Evolutionary conservation across 2,797 vertebrate genomes (phyloP).

Genomic region (Sphenopsis melanotis): DNA sequence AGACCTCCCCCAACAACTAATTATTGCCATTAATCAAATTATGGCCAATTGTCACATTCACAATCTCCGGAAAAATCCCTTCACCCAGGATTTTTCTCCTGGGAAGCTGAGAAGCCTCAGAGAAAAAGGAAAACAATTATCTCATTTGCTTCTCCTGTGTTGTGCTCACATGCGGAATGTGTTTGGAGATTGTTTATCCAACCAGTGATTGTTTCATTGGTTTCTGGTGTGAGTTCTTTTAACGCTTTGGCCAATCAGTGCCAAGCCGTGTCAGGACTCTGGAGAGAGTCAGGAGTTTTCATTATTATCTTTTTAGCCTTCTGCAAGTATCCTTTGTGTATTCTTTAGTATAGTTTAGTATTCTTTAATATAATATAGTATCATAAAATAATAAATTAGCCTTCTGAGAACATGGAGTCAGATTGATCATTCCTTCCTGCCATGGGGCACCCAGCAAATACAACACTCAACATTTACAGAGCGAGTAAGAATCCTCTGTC

Average conservation of each 20-base stretch:
- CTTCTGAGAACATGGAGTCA: not conserved
- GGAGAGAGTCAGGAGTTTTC: not conserved
- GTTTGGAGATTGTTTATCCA: no score
- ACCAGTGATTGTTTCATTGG: not conserved
- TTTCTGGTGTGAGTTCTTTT: not conserved
- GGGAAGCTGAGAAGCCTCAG: no score
- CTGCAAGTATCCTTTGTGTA: not conserved
- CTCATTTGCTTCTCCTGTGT: not conserved
- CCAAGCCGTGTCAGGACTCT: not conserved
- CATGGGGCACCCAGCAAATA: not conserved
- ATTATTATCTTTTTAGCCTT: not conserved
- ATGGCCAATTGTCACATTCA: not conserved
- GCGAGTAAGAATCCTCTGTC: not conserved
- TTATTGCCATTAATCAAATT: not conserved
- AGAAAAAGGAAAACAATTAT: not conserved
- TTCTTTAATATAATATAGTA: not conserved
- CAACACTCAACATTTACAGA: not conserved
- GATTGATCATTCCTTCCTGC: not conserved
- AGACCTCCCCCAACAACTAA: not conserved
- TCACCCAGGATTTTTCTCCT: no score
- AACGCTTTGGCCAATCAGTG: not conserved
- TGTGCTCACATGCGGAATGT: not conserved
- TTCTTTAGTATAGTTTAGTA: not conserved
- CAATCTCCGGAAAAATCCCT: no score
- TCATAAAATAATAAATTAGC: not conserved